Conservation (phyloP, 1,140 invertebrate genomes). For the Homarus americanus region DNA sequence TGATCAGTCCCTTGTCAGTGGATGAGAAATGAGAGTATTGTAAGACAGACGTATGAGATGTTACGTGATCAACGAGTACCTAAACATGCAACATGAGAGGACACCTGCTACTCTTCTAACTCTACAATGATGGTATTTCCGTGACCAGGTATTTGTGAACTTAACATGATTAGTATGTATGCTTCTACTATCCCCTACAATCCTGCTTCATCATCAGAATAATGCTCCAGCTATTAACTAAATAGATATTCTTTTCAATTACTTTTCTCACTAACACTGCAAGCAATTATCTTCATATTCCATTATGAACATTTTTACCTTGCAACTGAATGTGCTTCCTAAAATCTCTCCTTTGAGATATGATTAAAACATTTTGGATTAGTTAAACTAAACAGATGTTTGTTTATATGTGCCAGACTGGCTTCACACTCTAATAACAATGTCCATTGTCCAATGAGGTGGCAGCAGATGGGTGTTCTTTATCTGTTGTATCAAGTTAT, state of each 20-base stretch:
- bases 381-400: not conserved
- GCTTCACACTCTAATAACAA: not conserved
- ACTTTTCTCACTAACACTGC: slow-evolving; percentile 10
- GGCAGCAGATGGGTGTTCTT: slow-evolving; percentile 3
- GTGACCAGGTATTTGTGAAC: not conserved
- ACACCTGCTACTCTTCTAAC: not conserved
- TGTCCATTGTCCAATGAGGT: not conserved
- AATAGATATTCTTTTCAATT: not conserved
- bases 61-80: not conserved
- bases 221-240: not conserved
- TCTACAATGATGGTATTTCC: not conserved
- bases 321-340: not conserved
- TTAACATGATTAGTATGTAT: not conserved
- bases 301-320: not conserved
- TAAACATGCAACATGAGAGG: slow-evolving; percentile 10
- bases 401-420: not conserved
- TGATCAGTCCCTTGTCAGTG: not conserved
- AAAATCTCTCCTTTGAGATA: not conserved
- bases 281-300: not conserved
- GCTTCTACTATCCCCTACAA: not conserved
- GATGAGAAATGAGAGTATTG: not conserved
- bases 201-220: not conserved
- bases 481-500: not conserved
- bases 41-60: not conserved
- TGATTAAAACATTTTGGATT: not conserved